These are phyloP conservation scores for Stenchaetothrips biformis DNA, from an alignment of 2,888 invertebrate genomes.

Conservation along the genomic window DNA sequence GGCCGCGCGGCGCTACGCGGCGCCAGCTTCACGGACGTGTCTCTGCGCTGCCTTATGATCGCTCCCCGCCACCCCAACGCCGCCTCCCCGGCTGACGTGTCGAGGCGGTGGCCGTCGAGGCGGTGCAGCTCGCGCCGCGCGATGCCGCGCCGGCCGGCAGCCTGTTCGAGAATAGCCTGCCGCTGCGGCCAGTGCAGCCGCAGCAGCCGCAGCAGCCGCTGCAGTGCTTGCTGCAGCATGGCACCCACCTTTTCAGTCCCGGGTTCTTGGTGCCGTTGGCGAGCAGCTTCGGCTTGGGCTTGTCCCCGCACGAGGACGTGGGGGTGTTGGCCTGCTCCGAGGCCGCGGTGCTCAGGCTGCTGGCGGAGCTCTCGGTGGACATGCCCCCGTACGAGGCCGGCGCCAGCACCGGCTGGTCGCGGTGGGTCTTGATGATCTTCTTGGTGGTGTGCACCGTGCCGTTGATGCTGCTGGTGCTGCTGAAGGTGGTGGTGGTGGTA, in stretches of 20 bases:
- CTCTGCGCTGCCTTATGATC: too few species aligned
- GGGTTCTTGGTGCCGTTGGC: constrained; percentile 55
- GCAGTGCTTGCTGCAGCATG: neutral
- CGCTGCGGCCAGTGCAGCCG: neutral
- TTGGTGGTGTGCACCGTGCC: constrained; percentile 20
- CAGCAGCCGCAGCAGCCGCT: neutral
- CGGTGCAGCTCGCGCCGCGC: neutral
- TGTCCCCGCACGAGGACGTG: constrained; percentile 50
- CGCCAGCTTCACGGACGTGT: too few species aligned
- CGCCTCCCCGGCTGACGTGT: neutral
- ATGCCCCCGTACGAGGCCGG: constrained; percentile 36
- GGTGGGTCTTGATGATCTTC: constrained; percentile 15
- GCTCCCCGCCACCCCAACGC: too few species aligned
- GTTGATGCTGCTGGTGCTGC: constrained; percentile 20
- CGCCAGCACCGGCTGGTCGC: neutral
- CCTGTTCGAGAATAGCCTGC: neutral
- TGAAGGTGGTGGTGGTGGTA: constrained; percentile 13
- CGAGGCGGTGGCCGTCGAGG: neutral
- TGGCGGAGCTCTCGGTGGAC: constrained; percentile 64
- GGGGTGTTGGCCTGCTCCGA: constrained; percentile 50
- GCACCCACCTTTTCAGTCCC: constrained; percentile 7
- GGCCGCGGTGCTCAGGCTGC: constrained; percentile 59
- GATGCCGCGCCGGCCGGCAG: neutral
- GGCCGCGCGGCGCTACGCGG: too few species aligned
- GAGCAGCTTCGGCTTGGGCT: constrained; percentile 62